phyloP scores from a whole-genome alignment of 2,888 invertebrate genomes.

The Toxonevra muliebris region DNA sequence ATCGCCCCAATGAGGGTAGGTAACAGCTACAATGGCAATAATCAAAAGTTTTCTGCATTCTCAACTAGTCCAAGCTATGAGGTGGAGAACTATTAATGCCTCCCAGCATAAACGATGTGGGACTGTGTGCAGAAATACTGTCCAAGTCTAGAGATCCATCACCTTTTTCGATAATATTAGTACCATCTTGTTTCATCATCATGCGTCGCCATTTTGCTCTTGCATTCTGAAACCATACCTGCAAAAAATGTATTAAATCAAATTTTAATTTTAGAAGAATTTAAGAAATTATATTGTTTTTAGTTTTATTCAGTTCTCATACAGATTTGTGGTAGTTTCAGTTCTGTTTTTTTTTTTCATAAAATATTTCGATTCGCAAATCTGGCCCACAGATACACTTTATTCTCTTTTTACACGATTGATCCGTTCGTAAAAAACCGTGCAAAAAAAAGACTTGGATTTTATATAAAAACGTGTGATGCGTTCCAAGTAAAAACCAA shows the following conservation, averaged over 20 bases:
- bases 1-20: conserved; percentile 21
- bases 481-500: too few species aligned
- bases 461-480: too few species aligned
- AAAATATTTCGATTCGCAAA: too few species aligned
- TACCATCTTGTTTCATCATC: conserved; percentile 84
- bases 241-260: conserved; percentile 27
- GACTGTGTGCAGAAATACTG: conserved; percentile 64
- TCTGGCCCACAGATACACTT: too few species aligned
- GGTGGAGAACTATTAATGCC: conserved; percentile 61
- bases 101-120: conserved; percentile 63
- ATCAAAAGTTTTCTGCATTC: background rate
- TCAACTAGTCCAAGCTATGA: conserved; percentile 46
- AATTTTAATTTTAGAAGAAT: background rate
- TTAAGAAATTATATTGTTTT: too few species aligned
- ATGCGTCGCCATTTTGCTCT: conserved; percentile 98
- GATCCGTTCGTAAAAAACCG: too few species aligned
- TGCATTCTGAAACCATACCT: conserved; percentile 99
- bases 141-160: conserved; percentile 64
- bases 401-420: too few species aligned
- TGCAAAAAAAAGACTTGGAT: too few species aligned
- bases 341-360: too few species aligned
- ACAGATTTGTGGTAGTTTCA: too few species aligned
- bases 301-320: too few species aligned
- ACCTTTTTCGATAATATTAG: conserved; percentile 62
- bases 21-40: conserved; percentile 18